Evolutionary conservation across 2,797 vertebrate genomes (phyloP).

Genomic region (Scomberomorus guttatus): DNA sequence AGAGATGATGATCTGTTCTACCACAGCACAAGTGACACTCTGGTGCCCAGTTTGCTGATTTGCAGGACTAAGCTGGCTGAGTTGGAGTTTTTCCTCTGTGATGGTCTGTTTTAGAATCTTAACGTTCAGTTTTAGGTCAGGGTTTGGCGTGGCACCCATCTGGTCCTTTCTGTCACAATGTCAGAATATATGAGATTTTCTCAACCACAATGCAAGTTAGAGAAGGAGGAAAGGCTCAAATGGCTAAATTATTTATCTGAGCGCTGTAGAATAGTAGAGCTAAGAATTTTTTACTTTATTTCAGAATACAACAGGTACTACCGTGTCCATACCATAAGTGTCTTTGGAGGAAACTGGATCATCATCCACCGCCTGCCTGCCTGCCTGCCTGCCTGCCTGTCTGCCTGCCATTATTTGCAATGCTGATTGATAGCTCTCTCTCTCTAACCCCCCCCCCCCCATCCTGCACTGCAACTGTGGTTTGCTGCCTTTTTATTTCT

Average conservation of each 20-base stretch:
- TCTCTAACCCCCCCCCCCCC: conserved; percentile 49
- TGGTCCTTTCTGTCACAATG: conserved; percentile 22
- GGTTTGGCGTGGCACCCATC: conserved; percentile 1
- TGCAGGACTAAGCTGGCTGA: conserved; percentile 11
- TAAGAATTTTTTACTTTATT: conserved; percentile 37
- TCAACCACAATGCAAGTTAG: conserved; percentile 28
- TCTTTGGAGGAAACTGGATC: conserved; percentile 45
- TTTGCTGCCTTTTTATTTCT: conserved; percentile 71
- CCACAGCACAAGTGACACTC: conserved; percentile 35
- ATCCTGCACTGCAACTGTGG: conserved; percentile 48
- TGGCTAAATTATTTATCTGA: conserved; percentile 53
- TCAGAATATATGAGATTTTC: conserved; percentile 42
- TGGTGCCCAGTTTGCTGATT: conserved; percentile 27
- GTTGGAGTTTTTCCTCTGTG: neutral
- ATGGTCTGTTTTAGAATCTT: conserved; percentile 27
- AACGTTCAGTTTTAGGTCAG: conserved; percentile 12
- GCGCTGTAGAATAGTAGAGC: conserved; percentile 23
- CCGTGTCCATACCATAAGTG: conserved; percentile 51
- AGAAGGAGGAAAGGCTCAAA: conserved; percentile 28
- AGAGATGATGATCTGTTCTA: conserved; percentile 39
- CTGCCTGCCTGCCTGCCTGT: too few relatives aligned
- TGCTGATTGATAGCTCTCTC: conserved; percentile 72
- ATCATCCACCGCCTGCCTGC: conserved; percentile 46
- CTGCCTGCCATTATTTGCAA: conserved; percentile 70
- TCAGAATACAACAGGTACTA: conserved; percentile 48